phyloP scores from a whole-genome alignment of 2,113 vertebrate species.

The Ranitomeya variabilis region DNA sequence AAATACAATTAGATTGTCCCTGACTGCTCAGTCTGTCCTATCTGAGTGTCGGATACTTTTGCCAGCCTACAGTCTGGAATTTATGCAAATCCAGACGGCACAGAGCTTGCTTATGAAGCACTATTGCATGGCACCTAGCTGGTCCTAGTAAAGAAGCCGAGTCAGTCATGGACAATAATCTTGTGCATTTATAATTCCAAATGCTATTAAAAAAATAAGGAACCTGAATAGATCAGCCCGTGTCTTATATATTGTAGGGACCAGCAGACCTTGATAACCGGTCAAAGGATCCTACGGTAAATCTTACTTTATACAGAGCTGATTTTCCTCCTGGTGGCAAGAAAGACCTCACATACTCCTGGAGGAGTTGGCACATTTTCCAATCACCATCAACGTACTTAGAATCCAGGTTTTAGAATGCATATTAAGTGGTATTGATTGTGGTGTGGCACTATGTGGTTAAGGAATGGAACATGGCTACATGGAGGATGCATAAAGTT shows the following conservation, averaged over 20 bases:
- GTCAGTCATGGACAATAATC: neutral
- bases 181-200: neutral
- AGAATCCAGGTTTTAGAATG: no score
- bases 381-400: no score
- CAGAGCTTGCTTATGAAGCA: conserved; percentile 18
- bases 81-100: conserved; percentile 39
- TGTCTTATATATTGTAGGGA: neutral
- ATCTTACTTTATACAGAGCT: neutral
- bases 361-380: no score
- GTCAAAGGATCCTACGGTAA: neutral
- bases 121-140: neutral
- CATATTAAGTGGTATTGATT: no score
- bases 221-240: neutral
- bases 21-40: conserved; percentile 25
- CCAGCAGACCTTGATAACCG: neutral
- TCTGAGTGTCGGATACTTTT: neutral
- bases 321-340: no score
- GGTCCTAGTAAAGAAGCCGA: neutral
- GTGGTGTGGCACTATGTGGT: no score
- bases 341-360: no score
- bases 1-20: conserved; percentile 47
- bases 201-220: neutral
- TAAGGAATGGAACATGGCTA: no score
- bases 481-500: no score
- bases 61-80: conserved; percentile 41